These are phyloP conservation scores for Manacus vitellinus DNA, from an alignment of 2,113 vertebrate species.

Conservation along the genomic window DNA sequence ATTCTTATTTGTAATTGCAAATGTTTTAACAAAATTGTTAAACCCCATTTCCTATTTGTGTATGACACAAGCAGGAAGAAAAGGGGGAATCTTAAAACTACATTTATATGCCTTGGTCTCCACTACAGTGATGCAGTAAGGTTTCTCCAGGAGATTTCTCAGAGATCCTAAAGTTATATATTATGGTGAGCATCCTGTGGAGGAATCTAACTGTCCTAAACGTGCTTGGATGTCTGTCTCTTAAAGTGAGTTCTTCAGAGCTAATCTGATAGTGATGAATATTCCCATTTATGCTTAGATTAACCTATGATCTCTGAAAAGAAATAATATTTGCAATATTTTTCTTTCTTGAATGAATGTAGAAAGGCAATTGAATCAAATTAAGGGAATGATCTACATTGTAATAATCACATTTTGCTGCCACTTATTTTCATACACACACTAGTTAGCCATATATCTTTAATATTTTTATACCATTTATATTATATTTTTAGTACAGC, in stretches of 20 bases:
- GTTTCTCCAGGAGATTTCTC: background rate
- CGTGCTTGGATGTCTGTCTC: background rate
- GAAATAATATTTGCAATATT: conserved; percentile 15
- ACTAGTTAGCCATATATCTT: background rate
- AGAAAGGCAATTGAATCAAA: conserved; percentile 12
- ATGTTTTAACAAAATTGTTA: background rate
- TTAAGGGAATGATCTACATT: background rate
- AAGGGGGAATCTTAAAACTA: background rate
- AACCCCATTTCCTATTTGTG: conserved; percentile 42
- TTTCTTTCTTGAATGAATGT: conserved; percentile 24
- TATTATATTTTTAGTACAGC: fast-evolving
- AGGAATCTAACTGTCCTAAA: background rate
- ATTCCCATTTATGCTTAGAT: background rate
- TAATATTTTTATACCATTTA: background rate
- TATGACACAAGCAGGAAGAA: background rate
- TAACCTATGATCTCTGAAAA: conserved; percentile 28
- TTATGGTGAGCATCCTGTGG: background rate
- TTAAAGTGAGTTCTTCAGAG: background rate
- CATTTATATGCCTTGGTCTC: background rate
- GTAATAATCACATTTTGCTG: background rate
- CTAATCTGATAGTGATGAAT: background rate
- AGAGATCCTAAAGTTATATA: background rate
- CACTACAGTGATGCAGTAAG: background rate
- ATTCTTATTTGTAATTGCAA: conserved; percentile 20
- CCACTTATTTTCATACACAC: background rate